phyloP scores from a whole-genome alignment of 2,888 invertebrate genomes.

The Heliconius sara region DNA sequence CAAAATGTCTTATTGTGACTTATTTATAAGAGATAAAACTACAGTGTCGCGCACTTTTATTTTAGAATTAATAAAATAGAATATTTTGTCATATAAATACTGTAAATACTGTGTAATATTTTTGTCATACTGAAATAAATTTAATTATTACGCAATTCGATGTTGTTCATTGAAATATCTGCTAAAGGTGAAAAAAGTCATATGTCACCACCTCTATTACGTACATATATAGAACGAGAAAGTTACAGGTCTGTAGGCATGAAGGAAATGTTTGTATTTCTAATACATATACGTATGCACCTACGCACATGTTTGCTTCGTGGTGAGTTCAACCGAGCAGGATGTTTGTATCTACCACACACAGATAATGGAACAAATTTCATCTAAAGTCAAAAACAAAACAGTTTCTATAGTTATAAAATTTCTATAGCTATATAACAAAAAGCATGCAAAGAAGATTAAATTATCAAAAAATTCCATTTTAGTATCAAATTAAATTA shows the following conservation, averaged over 20 bases:
- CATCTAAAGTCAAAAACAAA: neutral
- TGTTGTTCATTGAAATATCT: no score
- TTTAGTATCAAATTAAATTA: neutral
- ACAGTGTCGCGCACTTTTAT: no score
- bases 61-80: no score
- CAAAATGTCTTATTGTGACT: no score
- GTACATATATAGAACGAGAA: neutral
- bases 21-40: no score
- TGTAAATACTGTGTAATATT: no score
- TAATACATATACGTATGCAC: constrained; percentile 4
- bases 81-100: no score
- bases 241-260: neutral
- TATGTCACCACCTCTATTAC: no score
- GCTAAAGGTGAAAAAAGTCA: no score
- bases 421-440: no score
- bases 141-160: no score
- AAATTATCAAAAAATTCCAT: neutral
- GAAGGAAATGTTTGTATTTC: constrained; percentile 13
- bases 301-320: neutral
- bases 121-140: no score
- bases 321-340: constrained; percentile 6
- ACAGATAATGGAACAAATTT: neutral
- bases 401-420: neutral
- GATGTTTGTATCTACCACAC: neutral
- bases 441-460: neutral